Evolutionary conservation across 2,113 vertebrate genomes (phyloP), one percentile per base, ranked within the genome.

Genomic region (Vulpes lagopus): DNA sequence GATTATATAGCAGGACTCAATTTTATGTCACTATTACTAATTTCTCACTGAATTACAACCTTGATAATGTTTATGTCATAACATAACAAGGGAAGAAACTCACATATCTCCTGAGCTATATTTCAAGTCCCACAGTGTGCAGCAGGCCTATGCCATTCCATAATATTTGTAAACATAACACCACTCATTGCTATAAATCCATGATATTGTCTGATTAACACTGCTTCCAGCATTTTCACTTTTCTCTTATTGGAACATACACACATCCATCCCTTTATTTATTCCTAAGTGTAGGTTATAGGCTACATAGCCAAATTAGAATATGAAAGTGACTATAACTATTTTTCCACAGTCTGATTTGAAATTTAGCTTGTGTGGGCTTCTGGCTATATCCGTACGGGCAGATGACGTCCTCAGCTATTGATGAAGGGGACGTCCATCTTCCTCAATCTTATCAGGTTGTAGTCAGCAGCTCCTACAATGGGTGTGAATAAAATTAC

Each of bases 31-130:
- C 89, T 81, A 4, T 95, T 74, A 73, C 43, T 90, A 35, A 92
- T 95, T 83, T 94, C 80, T 95, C 51, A 67, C 86, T 94, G 64
- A 69, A 64, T 97, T 73, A 82, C 10, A 80, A 73, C 82, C 92
- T 83, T 73, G 79, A 65, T 94, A 91, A 84, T 84, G n/a, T 94
- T 83, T 76, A 55, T 11, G 62, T 86, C 59, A 53, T 73, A 86
- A 81, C 19, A 1, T 82, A n/a, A 87, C 38, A 83, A 30, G 17
- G 81, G 87, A 86, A 89, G 81, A 62, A 87, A n/a, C 62, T 38
- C 62, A 67, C 25, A 57, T 25, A 83, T 35, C 57, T 94, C 55
- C 79, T 82, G 83, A 59, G 62, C 90, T 95, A 1, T 82, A 73
- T 92, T 92, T 93, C 65, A 90, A 85, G 49, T 51, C 55, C 62